Percentiles rank a stretch among this genome's conserved stretches.
Evolutionary conservation across 2,113 vertebrate species (phyloP).

Genomic region (Crotalus viridis): DNA sequence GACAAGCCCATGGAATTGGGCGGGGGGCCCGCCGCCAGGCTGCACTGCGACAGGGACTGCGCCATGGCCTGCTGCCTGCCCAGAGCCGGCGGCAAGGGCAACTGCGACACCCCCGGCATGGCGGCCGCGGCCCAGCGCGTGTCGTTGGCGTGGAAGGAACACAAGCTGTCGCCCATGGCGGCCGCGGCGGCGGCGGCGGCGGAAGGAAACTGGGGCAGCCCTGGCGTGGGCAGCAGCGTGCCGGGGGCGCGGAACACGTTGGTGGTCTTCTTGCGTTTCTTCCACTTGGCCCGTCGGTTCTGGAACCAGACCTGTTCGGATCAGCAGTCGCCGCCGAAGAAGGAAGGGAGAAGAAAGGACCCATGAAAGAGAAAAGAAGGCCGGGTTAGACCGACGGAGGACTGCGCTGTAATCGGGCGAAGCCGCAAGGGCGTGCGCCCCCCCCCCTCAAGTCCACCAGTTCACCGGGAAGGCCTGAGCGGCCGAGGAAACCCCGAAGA

Average conservation of each 20-base stretch:
- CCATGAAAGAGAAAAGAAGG: neutral
- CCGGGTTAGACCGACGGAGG: neutral
- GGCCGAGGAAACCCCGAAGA: neutral
- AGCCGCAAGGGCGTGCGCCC: too few relatives aligned
- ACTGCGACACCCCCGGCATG: constrained; percentile 91
- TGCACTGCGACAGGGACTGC: constrained; percentile 95
- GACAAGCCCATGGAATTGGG: constrained; percentile 94
- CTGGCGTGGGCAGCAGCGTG: constrained; percentile 91
- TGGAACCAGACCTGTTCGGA: constrained; percentile 91
- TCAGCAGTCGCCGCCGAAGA: constrained; percentile 14
- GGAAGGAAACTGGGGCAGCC: constrained; percentile 89
- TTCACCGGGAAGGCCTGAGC: neutral
- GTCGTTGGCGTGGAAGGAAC: constrained; percentile 97
- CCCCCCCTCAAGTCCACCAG: accelerated
- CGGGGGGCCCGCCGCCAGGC: constrained; percentile 85
- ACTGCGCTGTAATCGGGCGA: neutral
- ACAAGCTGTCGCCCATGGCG: constrained; percentile 95
- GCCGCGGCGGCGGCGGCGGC: constrained; percentile 83
- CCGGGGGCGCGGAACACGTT: constrained; percentile 93
- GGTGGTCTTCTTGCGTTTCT: constrained; percentile 98
- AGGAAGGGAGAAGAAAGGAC: too few relatives aligned
- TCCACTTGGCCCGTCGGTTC: constrained; percentile 96
- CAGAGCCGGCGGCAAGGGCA: constrained; percentile 88
- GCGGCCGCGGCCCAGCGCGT: constrained; percentile 92
- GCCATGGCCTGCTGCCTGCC: constrained; percentile 91